These are phyloP conservation scores for Halictus quadricinctus DNA, from an alignment of 2,888 invertebrate species.

Conservation along the genomic window DNA sequence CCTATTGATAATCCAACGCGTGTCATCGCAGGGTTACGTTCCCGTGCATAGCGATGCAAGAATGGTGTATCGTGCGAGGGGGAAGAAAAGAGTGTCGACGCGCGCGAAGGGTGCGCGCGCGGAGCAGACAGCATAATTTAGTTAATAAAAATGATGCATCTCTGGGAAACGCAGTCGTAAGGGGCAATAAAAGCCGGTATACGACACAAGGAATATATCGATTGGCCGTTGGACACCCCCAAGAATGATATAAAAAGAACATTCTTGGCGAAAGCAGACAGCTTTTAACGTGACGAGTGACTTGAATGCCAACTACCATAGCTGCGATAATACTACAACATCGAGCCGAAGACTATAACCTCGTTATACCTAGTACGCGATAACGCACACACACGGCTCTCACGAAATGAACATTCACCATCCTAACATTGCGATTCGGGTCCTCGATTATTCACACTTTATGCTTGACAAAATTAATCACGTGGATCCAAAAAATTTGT, in stretches of 20 bases:
- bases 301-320: conserved; percentile 12
- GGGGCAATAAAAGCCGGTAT: conserved; percentile 8
- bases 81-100: neutral
- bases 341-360: conserved; percentile 1
- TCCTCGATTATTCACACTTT: neutral
- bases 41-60: neutral
- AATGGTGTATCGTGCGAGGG: neutral
- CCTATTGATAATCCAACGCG: neutral
- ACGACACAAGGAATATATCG: conserved; percentile 7
- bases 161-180: neutral
- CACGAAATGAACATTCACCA: neutral
- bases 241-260: conserved; percentile 15
- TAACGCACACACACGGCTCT: neutral
- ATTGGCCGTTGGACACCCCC: conserved; percentile 3
- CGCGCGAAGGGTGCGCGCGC: too few species aligned
- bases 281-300: conserved; percentile 6
- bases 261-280: conserved; percentile 20
- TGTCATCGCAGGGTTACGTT: neutral
- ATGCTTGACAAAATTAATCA: neutral
- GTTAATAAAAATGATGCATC: conserved; percentile 20
- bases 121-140: neutral
- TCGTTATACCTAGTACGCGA: neutral
- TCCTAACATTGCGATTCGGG: neutral
- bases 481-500: too few species aligned
- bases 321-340: neutral